Conservation (phyloP, 2,888 invertebrate species). For the Amphipoea lucens region DNA sequence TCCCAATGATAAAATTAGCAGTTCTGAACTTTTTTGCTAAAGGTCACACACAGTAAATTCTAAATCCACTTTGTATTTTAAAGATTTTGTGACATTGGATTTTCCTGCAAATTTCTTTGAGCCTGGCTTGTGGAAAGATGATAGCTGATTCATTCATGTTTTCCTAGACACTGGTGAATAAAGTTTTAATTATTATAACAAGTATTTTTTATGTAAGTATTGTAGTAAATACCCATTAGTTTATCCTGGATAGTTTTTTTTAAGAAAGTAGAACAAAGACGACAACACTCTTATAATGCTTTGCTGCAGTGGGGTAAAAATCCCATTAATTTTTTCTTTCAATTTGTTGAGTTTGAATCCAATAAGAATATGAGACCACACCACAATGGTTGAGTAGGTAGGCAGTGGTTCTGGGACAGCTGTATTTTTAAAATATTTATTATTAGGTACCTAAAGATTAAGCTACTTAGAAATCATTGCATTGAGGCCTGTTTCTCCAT, state of each 20-base stretch:
- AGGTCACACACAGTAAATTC: conserved; percentile 14
- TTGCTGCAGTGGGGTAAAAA: background rate
- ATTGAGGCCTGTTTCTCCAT: background rate
- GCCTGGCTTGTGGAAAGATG: conserved; percentile 53
- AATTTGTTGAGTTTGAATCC: background rate
- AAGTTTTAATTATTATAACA: conserved; percentile 40
- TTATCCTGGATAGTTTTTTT: background rate
- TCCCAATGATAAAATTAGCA: background rate
- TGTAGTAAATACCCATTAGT: background rate
- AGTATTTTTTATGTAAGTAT: background rate
- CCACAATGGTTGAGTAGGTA: background rate
- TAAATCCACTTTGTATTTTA: conserved; percentile 21
- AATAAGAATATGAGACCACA: background rate
- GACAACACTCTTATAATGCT: background rate
- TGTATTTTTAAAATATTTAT: conserved; percentile 8
- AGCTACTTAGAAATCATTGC: background rate
- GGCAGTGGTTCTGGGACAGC: background rate
- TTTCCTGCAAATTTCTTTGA: conserved; percentile 30
- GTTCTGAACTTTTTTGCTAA: conserved; percentile 11
- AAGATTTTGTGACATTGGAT: conserved; percentile 29
- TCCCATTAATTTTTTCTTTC: background rate
- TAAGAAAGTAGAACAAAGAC: background rate
- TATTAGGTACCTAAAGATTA: background rate
- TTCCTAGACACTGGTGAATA: conserved; percentile 64
- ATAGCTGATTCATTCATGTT: conserved; percentile 47